Base-by-base conservation (phyloP, 2,888 invertebrate species). In the Mesorhabditis sp. region DNA sequence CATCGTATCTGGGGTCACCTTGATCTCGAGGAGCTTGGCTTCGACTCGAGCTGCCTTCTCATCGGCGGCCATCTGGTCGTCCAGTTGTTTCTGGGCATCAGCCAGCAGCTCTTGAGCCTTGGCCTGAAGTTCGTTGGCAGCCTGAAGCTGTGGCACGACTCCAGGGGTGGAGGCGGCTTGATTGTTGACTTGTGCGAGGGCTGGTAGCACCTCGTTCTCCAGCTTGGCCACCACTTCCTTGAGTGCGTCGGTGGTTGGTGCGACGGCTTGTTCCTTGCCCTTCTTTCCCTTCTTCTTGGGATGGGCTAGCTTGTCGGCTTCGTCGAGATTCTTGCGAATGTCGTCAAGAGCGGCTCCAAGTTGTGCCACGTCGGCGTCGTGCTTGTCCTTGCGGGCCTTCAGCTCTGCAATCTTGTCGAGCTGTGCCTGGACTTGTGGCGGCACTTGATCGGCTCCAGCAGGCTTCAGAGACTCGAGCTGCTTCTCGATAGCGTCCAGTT, bases 221-320 rank as follows among this genome's bases (percentile, higher is more conserved):
- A 73, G 70, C 62, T 71, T 71, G 66, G 70, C 69, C 65, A 69
- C 74, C 63, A 72, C 68, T 15, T 71, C 50, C 61, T 71, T 69
- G 13, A 73, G 66, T 62, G 65, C 15, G 10, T 66, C 43, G 58
- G 69, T 65, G n/a, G 45, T 41, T 41, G 66, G 66, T 43, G 63
- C 61, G 42, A 69, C 41, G 13, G 41, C 5, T 15, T 65, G 61
- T 67, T 64, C 68, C 68, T 69, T 62, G 65, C 43, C 70, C 71
- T 75, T 75, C 72, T 71, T 72, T 68, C 74, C 71, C 72, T 76
- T 76, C 72, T 74, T 74, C 43, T 70, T 64, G 41, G 65, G 62
- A 28, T 50, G 67, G 15, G 45, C 67, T 15, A 76, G 61, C 65
- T 74, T 72, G 42, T 74, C 71, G 70, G 73, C 74, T 13, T 73